Evolutionary conservation across 2,113 vertebrate species (phyloP), one percentile per base, ranked within the genome.

Genomic region (Sander vitreus): DNA sequence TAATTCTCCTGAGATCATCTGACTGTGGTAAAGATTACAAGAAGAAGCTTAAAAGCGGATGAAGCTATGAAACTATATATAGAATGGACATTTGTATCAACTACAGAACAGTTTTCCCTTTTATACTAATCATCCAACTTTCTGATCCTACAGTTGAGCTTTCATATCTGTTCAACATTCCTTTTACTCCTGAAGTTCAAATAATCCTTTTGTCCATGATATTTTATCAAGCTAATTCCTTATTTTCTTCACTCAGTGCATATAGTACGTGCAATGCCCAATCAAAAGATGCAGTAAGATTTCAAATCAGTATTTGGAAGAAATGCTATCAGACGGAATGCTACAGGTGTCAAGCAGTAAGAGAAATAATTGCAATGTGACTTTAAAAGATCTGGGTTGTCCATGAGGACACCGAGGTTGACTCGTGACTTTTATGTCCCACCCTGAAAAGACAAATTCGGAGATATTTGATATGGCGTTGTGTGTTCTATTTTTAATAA

Each of bases 281-380:
- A 16, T 4, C 25, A 84, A 23, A 85, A 39, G 74, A 71, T 33
- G 48, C 30, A 73, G 25, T 0, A 23, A 48, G 18, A 80, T 83
- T 54, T 21, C 3, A 79, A 78, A 84, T 73, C 47, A 65, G 33
- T 8, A 76, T 50, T 2, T 60, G 16, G 54, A 54, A 58, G 15
- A 33, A 57, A 25, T n/a, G 0, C 51, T 36, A 21, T 76, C 50
- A 15, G 12, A 5, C n/a, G 16, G 16, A 59, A 72, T 7, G 55
- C 9, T 7, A 27, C 36, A 55, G 23, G 33, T 21, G 23, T 62
- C n/a, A 15, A 53, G 63, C 15, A 47, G 39, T 12, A 51, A 62
- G 23, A 45, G n/a, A 65, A 83, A 60, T 76, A 76, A 80, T 86
- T 84, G 67, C 45, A 80, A 69, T 25, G 25, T 15, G 6, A 50